Base-by-base conservation (phyloP, 2,797 vertebrate genomes). In the Eospalax fontanierii region DNA sequence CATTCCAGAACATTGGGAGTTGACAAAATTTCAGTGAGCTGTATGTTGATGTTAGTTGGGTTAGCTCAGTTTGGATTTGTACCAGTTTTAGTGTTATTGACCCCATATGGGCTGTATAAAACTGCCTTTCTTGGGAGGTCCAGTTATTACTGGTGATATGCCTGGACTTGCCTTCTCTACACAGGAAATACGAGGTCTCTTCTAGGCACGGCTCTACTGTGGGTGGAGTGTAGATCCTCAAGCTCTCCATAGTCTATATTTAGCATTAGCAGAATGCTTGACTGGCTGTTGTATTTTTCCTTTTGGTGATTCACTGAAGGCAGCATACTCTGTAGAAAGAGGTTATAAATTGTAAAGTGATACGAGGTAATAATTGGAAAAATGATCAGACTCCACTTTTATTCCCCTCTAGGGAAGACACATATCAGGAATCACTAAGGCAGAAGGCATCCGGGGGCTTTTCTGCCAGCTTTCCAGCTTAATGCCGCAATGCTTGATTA, bases 331-430 rank as follows among this genome's bases (percentile, higher is more conserved):
- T 61, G 9, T 81, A 85, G 85, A 93, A 89, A 85, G 86, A 86
- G 91, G 57, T 91, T 95, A 22, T 96, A 92, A 93, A 95, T 96
- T 97, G 90, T 96, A 93, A 95, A 85, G 71, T 93, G 93, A 94
- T 96, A 89, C 5, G 84, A 93, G 65, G 91, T 87, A 96, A 96
- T 96, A 95, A 97, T 97, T 95, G 90, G 65, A 68, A 79, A 95
- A 94, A 94, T 93, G 89, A 96, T 93, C 86, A 70, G 94, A 87
- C 90, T 95, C 83, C 88, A 38, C 93, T 96, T 95, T 93, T 88
- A 96, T 91, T 85, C 65, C 95, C 70, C 97, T 94, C 92, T 85
- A 81, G 93, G 93, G 92, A 87, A 65, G 89, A 89, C 90, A 61
- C 54, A 5, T 78, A 83, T 94, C 87, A 65, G 76, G 92, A 93